Evolutionary conservation across 37 sponge, comb jelly and placozoan genomes (phyloP).

Genomic region (Bolinopsis microptera): DNA sequence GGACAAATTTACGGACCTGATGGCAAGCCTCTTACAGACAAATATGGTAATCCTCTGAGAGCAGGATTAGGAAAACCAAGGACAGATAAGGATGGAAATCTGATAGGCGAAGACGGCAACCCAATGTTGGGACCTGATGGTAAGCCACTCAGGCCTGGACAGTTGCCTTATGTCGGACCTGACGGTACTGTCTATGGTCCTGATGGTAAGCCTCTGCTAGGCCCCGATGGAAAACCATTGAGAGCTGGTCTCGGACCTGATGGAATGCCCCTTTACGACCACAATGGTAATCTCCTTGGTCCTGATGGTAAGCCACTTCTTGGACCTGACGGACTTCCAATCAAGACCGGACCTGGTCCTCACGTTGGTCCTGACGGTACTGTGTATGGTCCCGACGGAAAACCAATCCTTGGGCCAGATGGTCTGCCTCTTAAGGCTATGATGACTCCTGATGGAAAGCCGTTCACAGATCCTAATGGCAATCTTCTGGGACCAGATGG

Average conservation of each 20-base stretch:
- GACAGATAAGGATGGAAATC: constrained; percentile 52
- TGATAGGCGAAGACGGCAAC: constrained; percentile 39
- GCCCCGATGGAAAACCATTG: constrained; percentile 57
- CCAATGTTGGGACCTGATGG: background rate
- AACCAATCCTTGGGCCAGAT: constrained; percentile 65
- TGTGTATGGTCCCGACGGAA: constrained; percentile 31
- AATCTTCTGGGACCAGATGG: constrained; percentile 63
- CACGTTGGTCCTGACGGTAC: constrained; percentile 58
- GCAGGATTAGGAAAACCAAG: constrained; percentile 45
- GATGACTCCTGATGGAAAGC: constrained; percentile 59
- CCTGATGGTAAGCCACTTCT: constrained; percentile 64
- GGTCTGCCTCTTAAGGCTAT: constrained; percentile 59
- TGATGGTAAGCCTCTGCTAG: constrained; percentile 62
- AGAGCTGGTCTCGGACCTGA: constrained; percentile 63
- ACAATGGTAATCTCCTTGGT: constrained; percentile 51
- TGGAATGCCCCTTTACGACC: constrained; percentile 41
- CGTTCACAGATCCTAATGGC: constrained; percentile 53
- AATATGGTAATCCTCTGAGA: constrained; percentile 41
- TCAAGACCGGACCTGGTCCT: constrained; percentile 46
- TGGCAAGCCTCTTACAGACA: constrained; percentile 25
- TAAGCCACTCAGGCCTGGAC: constrained; percentile 24
- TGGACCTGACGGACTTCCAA: constrained; percentile 54
- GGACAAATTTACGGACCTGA: constrained; percentile 47
- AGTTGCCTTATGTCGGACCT: constrained; percentile 35
- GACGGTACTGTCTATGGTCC: constrained; percentile 58